Conservation (phyloP, 2,797 vertebrate species). For the Tiaroga cobitis region DNA sequence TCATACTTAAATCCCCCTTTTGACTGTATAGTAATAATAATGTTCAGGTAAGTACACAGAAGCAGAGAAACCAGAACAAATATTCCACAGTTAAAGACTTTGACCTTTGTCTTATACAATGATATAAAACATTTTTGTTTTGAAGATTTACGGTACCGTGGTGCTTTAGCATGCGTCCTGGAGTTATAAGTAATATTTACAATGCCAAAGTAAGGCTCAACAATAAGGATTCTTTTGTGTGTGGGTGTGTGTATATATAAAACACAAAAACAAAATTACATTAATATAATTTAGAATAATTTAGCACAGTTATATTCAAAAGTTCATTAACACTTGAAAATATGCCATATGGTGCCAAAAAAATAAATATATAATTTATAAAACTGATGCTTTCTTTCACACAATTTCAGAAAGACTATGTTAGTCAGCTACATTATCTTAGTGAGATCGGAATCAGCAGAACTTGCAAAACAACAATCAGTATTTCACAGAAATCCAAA, state of each 20-base stretch:
- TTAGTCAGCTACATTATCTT: not conserved
- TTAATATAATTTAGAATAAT: no score
- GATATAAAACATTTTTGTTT: constrained; percentile 8
- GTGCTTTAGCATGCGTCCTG: not conserved
- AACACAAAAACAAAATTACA: no score
- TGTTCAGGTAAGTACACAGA: not conserved
- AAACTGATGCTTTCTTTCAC: not conserved
- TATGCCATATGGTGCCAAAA: not conserved
- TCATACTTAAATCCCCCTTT: not conserved
- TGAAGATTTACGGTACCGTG: not conserved
- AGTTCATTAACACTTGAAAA: no score
- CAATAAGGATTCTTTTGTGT: not conserved
- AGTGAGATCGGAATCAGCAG: not conserved
- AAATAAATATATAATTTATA: not conserved
- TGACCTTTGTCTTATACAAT: not conserved
- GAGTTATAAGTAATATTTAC: not conserved
- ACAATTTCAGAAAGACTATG: not conserved
- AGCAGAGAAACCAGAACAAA: not conserved
- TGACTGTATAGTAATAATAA: not conserved
- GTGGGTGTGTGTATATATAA: no score
- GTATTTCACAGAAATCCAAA: not conserved
- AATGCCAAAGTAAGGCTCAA: not conserved
- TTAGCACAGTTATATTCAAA: no score
- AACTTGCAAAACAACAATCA: not conserved
- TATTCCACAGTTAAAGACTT: constrained; percentile 6